Percentiles rank a stretch among this genome's conserved stretches.
Conservation (phyloP, 2,888 invertebrate species). For the Lamellibrachia columna region DNA sequence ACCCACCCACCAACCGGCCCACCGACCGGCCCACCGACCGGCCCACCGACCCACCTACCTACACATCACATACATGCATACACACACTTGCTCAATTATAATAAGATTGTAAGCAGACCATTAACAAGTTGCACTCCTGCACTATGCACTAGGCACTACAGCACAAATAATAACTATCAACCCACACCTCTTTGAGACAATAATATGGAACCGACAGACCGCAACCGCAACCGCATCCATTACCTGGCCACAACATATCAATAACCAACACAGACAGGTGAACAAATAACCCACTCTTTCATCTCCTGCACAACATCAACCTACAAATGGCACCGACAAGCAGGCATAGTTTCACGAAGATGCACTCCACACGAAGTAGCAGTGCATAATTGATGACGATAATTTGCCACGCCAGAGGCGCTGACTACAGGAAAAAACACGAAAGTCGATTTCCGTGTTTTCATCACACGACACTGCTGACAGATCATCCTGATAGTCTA, state of each 20-base stretch:
- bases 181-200: no score
- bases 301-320: background rate
- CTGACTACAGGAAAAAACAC: background rate
- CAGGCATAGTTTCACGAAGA: background rate
- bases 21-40: no score
- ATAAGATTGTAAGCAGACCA: no score
- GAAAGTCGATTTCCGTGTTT: constrained; percentile 16
- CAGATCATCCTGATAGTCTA: background rate
- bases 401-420: background rate
- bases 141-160: no score
- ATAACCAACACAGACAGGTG: background rate
- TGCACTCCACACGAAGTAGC: background rate
- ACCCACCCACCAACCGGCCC: no score
- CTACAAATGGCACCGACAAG: background rate
- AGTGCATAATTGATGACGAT: constrained; percentile 12
- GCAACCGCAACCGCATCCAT: background rate
- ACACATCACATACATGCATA: no score
- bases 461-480: background rate
- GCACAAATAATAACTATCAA: no score
- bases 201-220: no score
- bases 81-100: no score
- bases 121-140: no score
- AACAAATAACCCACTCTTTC: background rate
- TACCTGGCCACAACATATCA: background rate
- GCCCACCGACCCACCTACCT: no score